phyloP scores from a whole-genome alignment of 1,140 invertebrate species.

The Saccostrea glomerata region DNA sequence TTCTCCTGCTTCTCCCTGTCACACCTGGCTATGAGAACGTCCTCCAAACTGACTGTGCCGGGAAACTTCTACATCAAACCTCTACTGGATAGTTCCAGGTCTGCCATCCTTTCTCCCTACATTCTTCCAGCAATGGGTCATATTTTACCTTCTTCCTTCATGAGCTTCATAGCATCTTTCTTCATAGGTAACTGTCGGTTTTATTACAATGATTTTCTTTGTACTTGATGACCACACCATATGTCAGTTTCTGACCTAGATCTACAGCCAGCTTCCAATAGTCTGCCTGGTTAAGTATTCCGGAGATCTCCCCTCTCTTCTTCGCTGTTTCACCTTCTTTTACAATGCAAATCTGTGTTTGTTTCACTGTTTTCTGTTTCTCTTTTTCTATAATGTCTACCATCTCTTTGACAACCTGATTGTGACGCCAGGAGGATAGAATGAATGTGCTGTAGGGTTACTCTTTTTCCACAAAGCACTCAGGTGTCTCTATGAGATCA shows the following conservation, averaged over 20 bases:
- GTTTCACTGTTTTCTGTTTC: too few species aligned
- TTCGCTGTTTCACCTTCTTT: conserved; percentile 2
- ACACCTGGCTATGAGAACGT: neutral
- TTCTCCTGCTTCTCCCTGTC: neutral
- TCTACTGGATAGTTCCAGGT: conserved; percentile 53
- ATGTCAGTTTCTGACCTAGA: neutral
- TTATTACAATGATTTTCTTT: conserved; percentile 46
- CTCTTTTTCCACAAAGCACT: too few species aligned
- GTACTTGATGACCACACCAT: conserved; percentile 48
- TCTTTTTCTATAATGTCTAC: too few species aligned
- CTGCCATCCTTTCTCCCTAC: conserved; percentile 51
- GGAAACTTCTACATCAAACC: conserved; percentile 50
- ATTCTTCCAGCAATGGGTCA: conserved; percentile 13
- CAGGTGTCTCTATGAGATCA: too few species aligned
- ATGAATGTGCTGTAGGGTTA: too few species aligned
- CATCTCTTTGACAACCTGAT: too few species aligned
- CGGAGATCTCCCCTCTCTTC: neutral
- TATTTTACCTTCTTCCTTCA: conserved; percentile 25
- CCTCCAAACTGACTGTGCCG: conserved; percentile 41
- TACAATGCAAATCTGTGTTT: too few species aligned
- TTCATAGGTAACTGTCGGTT: conserved; percentile 50
- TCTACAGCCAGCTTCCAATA: neutral
- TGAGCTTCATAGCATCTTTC: conserved; percentile 46
- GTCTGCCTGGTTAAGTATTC: conserved; percentile 6
- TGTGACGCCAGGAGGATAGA: too few species aligned